Percentiles rank a stretch among this genome's conserved stretches.
Conservation (phyloP, 2,113 vertebrate genomes). For the Cepphus grylle region DNA sequence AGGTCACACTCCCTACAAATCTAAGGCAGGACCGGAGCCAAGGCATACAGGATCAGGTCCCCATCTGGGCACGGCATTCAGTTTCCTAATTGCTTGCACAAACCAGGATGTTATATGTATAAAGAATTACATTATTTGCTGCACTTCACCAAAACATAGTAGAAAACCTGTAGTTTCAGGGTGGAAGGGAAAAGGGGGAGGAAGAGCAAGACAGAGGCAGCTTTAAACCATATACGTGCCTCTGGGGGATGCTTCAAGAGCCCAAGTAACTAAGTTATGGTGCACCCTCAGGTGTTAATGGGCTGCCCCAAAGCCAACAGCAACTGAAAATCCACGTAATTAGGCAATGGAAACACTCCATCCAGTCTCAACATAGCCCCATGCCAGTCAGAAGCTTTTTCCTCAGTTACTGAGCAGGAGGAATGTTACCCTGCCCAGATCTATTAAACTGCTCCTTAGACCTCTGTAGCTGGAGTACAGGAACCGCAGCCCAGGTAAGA, state of each 20-base stretch:
- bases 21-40: conserved; percentile 22
- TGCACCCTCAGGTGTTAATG: conserved; percentile 20
- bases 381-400: conserved; percentile 7
- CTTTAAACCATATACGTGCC: not conserved
- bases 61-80: conserved; percentile 20
- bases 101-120: conserved; percentile 20
- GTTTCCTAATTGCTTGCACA: conserved; percentile 45
- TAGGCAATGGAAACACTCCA: conserved; percentile 25
- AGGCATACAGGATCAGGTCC: conserved; percentile 52
- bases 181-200: not conserved
- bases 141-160: not conserved
- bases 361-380: not conserved
- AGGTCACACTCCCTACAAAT: conserved; percentile 62
- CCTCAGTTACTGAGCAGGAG: not conserved
- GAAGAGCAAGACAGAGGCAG: conserved; percentile 13
- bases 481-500: not conserved
- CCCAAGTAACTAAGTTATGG: not conserved
- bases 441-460: not conserved
- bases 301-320: not conserved
- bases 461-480: not conserved
- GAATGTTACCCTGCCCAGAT: conserved; percentile 8
- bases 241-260: not conserved
- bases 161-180: conserved; percentile 1
- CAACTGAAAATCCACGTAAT: conserved; percentile 35
- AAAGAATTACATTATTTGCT: conserved; percentile 31